Evolutionary conservation across 2,888 invertebrate genomes (phyloP).

Genomic region (Bugulina stolonifera): DNA sequence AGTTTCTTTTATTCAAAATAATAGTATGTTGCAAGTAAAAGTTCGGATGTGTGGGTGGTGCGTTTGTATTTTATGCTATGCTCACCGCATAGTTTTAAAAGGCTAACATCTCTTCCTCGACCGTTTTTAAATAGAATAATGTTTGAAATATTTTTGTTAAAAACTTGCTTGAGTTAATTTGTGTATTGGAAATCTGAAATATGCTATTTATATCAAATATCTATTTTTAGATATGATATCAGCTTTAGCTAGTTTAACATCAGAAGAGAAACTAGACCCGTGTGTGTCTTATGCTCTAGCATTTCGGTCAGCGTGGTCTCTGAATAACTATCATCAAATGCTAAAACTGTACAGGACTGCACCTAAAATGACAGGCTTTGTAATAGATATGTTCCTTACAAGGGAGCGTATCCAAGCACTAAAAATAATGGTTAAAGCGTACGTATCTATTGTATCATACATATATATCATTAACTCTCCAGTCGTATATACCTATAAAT

Average conservation of each 20-base stretch:
- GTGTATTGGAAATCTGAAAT: no score
- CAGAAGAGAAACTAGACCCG: conserved; percentile 71
- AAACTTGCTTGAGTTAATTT: no score
- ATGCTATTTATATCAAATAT: no score
- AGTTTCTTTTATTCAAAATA: no score
- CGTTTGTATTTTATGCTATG: no score
- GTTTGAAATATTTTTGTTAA: no score
- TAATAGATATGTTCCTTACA: conserved; percentile 97
- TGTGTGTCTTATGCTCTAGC: conserved; percentile 79
- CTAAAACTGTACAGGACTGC: conserved; percentile 82
- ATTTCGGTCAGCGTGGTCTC: conserved; percentile 85
- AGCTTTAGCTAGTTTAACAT: conserved; percentile 73
- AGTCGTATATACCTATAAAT: background rate
- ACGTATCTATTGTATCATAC: conserved; percentile 63
- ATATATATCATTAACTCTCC: background rate
- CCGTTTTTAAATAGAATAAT: no score
- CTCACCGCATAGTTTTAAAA: no score
- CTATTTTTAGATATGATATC: conserved; percentile 84
- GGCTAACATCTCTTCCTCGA: no score
- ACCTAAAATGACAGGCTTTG: conserved; percentile 89
- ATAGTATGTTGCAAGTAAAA: no score
- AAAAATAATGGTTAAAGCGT: conserved; percentile 91
- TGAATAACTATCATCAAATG: conserved; percentile 84
- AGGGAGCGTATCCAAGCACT: conserved; percentile 86
- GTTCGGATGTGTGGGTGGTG: no score